A percentile compares a stretch with the other conserved stretches of the same genome.
Evolutionary conservation across 2,797 vertebrate species (phyloP).

Genomic region (Notolepis coatsorum): DNA sequence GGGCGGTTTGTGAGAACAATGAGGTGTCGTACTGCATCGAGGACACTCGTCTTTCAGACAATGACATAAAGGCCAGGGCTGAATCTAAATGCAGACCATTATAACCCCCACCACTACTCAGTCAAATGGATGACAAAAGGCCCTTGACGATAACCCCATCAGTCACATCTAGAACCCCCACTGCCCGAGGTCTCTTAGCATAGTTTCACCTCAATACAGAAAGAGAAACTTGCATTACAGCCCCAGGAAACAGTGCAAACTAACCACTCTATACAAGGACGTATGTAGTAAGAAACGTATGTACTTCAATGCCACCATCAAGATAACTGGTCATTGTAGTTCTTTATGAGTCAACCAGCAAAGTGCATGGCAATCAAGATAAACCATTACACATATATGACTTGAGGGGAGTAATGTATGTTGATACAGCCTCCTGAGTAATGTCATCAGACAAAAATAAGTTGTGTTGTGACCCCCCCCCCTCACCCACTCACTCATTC

Average conservation of each 20-base stretch:
- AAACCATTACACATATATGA: background rate
- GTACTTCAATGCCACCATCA: too few relatives aligned
- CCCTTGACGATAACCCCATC: background rate
- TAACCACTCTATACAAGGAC: background rate
- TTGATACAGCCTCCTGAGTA: background rate
- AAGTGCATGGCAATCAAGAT: background rate
- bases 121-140: background rate
- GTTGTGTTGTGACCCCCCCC: background rate
- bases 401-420: background rate
- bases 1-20: background rate
- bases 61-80: background rate
- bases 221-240: background rate
- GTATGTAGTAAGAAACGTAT: background rate
- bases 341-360: background rate
- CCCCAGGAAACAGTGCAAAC: background rate
- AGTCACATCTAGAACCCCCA: background rate
- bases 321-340: background rate
- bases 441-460: background rate
- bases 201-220: background rate
- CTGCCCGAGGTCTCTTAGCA: background rate
- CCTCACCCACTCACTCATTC: conserved; percentile 22
- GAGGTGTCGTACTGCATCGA: background rate
- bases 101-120: background rate
- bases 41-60: background rate
- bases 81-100: background rate